Evolutionary conservation across 2,888 invertebrate genomes (phyloP), one percentile per base, ranked within the genome.

Genomic region (Ferrisia virgata): DNA sequence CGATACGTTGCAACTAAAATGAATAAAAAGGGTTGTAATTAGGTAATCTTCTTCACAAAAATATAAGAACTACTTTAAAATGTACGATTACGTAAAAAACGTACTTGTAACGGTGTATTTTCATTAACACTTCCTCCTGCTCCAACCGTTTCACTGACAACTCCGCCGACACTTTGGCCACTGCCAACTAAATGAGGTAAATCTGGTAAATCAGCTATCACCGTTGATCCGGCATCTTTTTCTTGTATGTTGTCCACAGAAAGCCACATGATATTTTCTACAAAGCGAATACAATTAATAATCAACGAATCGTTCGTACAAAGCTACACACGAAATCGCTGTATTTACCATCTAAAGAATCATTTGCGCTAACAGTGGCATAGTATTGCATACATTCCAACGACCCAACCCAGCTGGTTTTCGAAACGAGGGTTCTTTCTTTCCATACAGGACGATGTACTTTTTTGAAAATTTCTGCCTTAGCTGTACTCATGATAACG

Each of bases 371-470:
- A 79, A 99, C 97, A 9, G 99, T 99, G 13, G 99, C 99, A 90
- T 99, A 99, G 90, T 99, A 99, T 92, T 99, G 99, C 97, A 99
- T 97, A 89, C 98, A 97, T 88, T 96, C 95, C 13, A 99, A 90
- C 82, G 95, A 93, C 25, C 98, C 98, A 86, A 95, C 93, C 98
- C 99, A 99, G 0, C 98, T 97, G 0, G 95, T 94, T 89, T 99
- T 99, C 39, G 95, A 93, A n/a, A 97, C 94, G 2, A 96, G 90
- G 11, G 95, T 94, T 81, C 94, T 91, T 87, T 95, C 94, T 84
- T 93, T 92, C 96, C 96, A 97, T 0, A 95, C 94, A 0, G 98
- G 96, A 84, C 94, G 92, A 89, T 97, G 96, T 58, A 94, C 91
- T 84, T 95, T 92, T 89, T 98, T 98, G 0, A 96, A 90, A 86